Evolutionary conservation across 2,113 vertebrate genomes (phyloP), one percentile per base, ranked within the genome.

Genomic region (Apodemus sylvaticus): DNA sequence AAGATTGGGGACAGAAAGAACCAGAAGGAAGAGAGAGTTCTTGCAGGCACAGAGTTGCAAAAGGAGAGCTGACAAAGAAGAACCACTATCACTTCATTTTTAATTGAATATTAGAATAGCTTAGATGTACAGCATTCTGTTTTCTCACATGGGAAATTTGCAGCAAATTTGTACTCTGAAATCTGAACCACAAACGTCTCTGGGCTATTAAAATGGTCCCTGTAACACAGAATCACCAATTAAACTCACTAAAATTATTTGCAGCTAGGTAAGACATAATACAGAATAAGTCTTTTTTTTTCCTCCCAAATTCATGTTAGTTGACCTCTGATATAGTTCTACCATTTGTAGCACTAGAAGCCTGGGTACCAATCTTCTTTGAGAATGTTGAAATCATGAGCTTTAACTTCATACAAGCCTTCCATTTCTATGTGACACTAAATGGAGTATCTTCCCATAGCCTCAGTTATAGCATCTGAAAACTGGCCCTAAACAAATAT

Each of bases 1-100:
- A 97, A 95, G 94, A 97, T 94, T 91, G 82, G 94, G 97, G 92
- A 86, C 95, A 91, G 82, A 20, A 77, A 93, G 22, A 64, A 94
- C 53, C 0, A 0, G 78, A 90, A 88, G 76, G 78, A 96, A 94
- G 88, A 51, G 66, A 94, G 88, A 51, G 66, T 94, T 92, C 93
- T 94, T 74, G 34, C 14, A 83, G 48, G 51, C 73, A 95, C 73
- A 95, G 94, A n/a, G 83, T 89, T 95, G 68, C 88, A 86, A 68
- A 93, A 94, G 60, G 71, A 83, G 62, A 87, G 94, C 89, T 93
- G 92, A 96, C 94, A 94, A 89, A 87, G 82, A 87, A 83, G 48
- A 94, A 94, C 96, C 77, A 93, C 0, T 9, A 55, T 91, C 90
- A 39, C 86, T 20, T 51, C 53, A 78, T 66, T 96, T 94, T 91